These are phyloP conservation scores for Pelochelys cantorii DNA, from an alignment of 2,797 vertebrate genomes.

Conservation along the genomic window DNA sequence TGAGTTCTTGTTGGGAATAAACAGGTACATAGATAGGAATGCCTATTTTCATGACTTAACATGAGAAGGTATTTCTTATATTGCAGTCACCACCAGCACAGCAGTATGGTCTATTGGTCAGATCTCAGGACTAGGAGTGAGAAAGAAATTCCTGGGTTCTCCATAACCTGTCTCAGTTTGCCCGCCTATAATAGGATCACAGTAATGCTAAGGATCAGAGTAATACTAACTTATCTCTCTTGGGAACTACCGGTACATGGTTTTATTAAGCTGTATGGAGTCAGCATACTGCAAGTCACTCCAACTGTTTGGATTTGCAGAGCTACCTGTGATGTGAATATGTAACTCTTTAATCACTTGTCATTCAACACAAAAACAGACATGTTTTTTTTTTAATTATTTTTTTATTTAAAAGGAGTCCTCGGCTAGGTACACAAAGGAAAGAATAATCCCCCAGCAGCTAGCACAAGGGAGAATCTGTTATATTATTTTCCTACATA, in stretches of 20 bases:
- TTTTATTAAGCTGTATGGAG: not conserved
- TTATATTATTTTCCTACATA: not conserved
- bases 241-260: not conserved
- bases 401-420: not conserved
- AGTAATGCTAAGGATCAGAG: not conserved
- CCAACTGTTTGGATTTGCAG: not conserved
- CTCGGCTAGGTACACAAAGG: not conserved
- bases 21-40: not conserved
- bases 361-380: not conserved
- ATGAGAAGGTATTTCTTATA: not conserved
- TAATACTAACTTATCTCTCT: not conserved
- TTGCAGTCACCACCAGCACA: not conserved
- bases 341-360: not conserved
- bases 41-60: not conserved
- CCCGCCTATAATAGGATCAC: not conserved
- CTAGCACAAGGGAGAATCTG: not conserved
- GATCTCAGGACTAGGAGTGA: not conserved
- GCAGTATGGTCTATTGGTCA: not conserved
- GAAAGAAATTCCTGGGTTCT: not conserved
- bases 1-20: not conserved
- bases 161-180: not conserved
- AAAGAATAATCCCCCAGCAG: not conserved
- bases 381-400: not conserved
- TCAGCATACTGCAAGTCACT: not conserved
- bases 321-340: not conserved